Evolutionary conservation across 2,797 vertebrate genomes (phyloP).

Genomic region (Rhinogobio ventralis): DNA sequence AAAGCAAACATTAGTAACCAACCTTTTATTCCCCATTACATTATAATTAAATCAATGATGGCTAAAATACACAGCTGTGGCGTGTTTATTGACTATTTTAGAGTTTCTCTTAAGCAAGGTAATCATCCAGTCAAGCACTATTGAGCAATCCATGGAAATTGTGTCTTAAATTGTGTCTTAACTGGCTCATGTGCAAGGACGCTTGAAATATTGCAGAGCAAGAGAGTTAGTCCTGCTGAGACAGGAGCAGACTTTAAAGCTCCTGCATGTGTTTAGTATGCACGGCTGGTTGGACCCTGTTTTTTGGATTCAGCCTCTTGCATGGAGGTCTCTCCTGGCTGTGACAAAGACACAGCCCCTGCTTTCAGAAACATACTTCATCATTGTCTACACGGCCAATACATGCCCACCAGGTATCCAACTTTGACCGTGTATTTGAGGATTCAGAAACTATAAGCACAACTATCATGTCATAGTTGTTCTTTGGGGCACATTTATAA

Average conservation of each 20-base stretch:
- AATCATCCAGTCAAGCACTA: slow-evolving; percentile 5
- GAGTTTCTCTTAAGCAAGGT: slow-evolving; percentile 4
- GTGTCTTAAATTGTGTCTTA: slow-evolving; percentile 19
- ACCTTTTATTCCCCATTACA: not conserved
- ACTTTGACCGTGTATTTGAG: not conserved
- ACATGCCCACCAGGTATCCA: not conserved
- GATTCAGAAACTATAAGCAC: not conserved
- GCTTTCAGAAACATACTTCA: slow-evolving; percentile 16
- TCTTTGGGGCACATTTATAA: not conserved
- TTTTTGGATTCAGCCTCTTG: slow-evolving; percentile 26
- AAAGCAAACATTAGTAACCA: not conserved
- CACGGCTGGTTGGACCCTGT: slow-evolving; percentile 42
- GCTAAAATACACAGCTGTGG: not conserved
- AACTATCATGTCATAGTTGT: not conserved
- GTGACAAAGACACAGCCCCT: slow-evolving; percentile 35
- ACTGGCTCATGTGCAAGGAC: not conserved
- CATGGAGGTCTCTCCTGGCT: slow-evolving; percentile 26
- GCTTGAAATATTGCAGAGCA: not conserved
- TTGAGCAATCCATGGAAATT: not conserved
- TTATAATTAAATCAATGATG: slow-evolving; percentile 22
- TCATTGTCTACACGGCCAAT: not conserved
- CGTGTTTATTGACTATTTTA: slow-evolving; percentile 32
- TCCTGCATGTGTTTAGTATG: slow-evolving; percentile 55
- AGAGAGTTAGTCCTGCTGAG: not conserved
- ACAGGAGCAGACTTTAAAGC: slow-evolving; percentile 43